Evolutionary conservation across 2,888 invertebrate genomes (phyloP).

Genomic region (Meteorus colon): DNA sequence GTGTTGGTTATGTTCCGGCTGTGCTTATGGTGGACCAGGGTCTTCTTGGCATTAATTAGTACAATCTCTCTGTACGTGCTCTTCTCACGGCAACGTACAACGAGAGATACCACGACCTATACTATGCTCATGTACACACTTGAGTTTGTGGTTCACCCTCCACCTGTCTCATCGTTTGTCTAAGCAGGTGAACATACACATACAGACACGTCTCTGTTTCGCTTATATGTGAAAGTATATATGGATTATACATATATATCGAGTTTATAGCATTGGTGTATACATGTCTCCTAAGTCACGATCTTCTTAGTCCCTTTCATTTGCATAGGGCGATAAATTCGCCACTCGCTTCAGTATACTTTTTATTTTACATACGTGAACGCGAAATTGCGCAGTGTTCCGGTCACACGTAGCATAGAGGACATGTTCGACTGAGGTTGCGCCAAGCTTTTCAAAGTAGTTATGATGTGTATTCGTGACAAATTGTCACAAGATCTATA

Average conservation of each 20-base stretch:
- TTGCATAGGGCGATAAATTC: conserved; percentile 45
- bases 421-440: conserved; percentile 44
- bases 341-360: conserved; percentile 20
- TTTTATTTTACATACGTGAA: conserved; percentile 17
- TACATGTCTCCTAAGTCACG: conserved; percentile 16
- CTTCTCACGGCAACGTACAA: conserved; percentile 51
- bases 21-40: conserved; percentile 45
- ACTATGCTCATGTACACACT: conserved; percentile 32
- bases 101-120: conserved; percentile 51
- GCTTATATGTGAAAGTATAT: background rate
- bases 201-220: background rate
- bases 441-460: conserved; percentile 38
- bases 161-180: conserved; percentile 33
- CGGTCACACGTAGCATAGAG: conserved; percentile 21
- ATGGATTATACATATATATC: background rate
- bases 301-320: conserved; percentile 31
- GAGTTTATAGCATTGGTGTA: background rate
- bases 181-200: conserved; percentile 23
- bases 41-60: conserved; percentile 67
- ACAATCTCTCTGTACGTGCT: conserved; percentile 69
- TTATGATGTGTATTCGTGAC: too few species aligned
- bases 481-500: too few species aligned
- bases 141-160: conserved; percentile 21
- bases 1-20: conserved; percentile 4
- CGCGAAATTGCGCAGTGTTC: background rate